Percentiles rank a stretch among this genome's conserved stretches.
Evolutionary conservation across 1,140 invertebrate species (phyloP).

Genomic region (Sycophila sp.): DNA sequence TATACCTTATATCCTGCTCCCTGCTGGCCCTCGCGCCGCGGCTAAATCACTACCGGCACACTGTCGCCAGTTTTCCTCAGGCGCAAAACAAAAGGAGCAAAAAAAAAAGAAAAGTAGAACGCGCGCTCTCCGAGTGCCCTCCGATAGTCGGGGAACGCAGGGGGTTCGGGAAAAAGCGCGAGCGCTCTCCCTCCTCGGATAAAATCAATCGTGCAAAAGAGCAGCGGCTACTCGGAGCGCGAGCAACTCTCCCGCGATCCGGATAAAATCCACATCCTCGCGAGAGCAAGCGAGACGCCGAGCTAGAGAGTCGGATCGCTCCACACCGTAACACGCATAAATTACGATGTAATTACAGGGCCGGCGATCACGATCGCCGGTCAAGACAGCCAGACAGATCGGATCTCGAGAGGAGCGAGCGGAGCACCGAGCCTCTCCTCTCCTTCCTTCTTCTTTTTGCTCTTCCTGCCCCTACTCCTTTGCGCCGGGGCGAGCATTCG

Average conservation of each 20-base stretch:
- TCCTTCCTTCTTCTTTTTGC: background rate
- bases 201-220: slow-evolving; percentile 47
- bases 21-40: background rate
- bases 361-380: slow-evolving; percentile 57
- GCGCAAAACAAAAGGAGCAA: slow-evolving; percentile 1
- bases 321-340: slow-evolving; percentile 61
- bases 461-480: background rate
- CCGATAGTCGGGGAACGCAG: background rate
- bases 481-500: background rate
- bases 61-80: slow-evolving; percentile 10
- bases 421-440: background rate
- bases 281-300: slow-evolving; percentile 11
- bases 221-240: slow-evolving; percentile 11
- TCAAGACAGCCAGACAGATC: slow-evolving; percentile 52
- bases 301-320: slow-evolving; percentile 29
- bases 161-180: slow-evolving; percentile 4
- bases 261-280: slow-evolving; percentile 50
- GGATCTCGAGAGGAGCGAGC: slow-evolving; percentile 41
- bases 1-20: slow-evolving; percentile 11
- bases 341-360: slow-evolving; percentile 65
- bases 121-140: background rate
- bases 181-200: too few species aligned
- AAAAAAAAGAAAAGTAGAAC: background rate
- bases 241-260: slow-evolving; percentile 16
- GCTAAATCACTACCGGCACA: background rate